phyloP scores from a whole-genome alignment of 2,797 vertebrate genomes.

The Macrochelys suwanniensis region DNA sequence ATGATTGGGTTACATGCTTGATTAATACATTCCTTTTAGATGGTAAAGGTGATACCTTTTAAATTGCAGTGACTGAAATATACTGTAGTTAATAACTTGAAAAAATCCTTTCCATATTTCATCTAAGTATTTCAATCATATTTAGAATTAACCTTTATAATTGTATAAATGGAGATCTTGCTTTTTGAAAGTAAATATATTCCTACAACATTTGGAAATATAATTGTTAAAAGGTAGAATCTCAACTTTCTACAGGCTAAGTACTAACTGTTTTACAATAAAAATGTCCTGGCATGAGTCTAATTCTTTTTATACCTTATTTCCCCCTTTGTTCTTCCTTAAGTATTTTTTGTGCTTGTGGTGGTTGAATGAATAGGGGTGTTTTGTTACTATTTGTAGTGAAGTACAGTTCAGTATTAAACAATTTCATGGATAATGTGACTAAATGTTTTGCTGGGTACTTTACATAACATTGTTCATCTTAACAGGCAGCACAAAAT shows the following conservation, averaged over 20 bases:
- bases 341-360: conserved; percentile 68
- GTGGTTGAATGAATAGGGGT: conserved; percentile 43
- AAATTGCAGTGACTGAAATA: conserved; percentile 42
- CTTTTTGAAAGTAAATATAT: conserved; percentile 42
- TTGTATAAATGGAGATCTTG: conserved; percentile 11
- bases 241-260: conserved; percentile 75
- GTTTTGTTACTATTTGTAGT: conserved; percentile 55
- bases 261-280: conserved; percentile 70
- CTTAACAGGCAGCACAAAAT: not conserved
- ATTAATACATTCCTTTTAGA: conserved; percentile 21
- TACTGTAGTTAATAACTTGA: not conserved
- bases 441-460: not conserved
- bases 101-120: conserved; percentile 27
- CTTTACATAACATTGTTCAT: not conserved
- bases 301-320: conserved; percentile 34
- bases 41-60: conserved; percentile 54
- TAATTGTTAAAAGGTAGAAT: conserved; percentile 80
- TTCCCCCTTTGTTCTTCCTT: conserved; percentile 51
- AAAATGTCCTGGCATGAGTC: conserved; percentile 61
- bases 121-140: not conserved
- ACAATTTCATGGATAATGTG: not conserved
- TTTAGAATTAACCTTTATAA: conserved; percentile 18
- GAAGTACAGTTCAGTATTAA: conserved; percentile 24
- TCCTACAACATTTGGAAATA: conserved; percentile 68
- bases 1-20: conserved; percentile 26